A percentile compares a stretch with the other conserved stretches of the same genome.
These are phyloP conservation scores for Amazonetta brasiliensis DNA, from an alignment of 2,797 vertebrate species.

Conservation along the genomic window DNA sequence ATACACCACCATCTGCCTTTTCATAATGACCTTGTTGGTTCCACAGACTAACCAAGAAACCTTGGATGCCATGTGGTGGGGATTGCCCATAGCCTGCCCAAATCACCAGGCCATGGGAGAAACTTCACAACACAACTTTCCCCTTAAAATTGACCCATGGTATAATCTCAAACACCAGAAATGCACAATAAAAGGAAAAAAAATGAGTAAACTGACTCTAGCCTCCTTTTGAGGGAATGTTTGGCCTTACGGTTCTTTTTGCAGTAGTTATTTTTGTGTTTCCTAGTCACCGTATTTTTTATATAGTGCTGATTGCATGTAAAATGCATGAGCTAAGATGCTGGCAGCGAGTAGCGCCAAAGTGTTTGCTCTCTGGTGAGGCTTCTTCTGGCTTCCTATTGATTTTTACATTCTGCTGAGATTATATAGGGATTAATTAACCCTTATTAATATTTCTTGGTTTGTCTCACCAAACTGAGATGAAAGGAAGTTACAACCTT, in stretches of 20 bases:
- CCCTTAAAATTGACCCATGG: neutral
- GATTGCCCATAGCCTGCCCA: neutral
- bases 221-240: neutral
- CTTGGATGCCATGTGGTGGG: neutral
- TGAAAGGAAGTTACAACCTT: neutral
- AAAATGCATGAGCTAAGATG: slow-evolving; percentile 29
- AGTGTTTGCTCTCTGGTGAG: neutral
- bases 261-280: slow-evolving; percentile 1
- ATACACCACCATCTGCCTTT: neutral
- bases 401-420: neutral
- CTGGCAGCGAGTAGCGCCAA: neutral
- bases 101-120: neutral
- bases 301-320: neutral
- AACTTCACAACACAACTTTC: neutral
- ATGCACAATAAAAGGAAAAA: neutral
- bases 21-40: neutral
- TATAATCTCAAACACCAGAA: neutral
- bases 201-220: neutral
- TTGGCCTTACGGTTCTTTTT: neutral
- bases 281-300: neutral
- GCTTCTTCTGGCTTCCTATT: neutral
- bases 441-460: neutral
- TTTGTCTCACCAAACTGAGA: neutral
- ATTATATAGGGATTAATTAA: neutral
- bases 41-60: neutral